Conservation (phyloP, 92 coral and sea anemone species). For the Palythoa grandiflora region DNA sequence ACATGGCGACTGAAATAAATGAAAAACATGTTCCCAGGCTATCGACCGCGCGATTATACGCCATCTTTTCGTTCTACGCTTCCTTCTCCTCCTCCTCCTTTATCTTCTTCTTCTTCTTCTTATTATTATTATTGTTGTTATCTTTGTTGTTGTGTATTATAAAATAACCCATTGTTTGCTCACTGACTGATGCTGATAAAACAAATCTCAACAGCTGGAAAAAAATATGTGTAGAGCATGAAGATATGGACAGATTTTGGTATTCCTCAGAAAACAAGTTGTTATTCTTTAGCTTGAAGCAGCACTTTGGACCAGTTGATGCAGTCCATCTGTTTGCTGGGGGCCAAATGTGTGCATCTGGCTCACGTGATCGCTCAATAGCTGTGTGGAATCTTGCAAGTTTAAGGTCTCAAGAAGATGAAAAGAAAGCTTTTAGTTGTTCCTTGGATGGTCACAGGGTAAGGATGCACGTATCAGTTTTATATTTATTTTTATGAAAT, state of each 20-base stretch:
- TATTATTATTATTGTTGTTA: too few species aligned
- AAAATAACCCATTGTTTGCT: too few species aligned
- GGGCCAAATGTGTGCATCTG: slow-evolving; percentile 84
- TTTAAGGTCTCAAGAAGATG: slow-evolving; percentile 63
- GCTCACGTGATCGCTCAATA: slow-evolving; percentile 79
- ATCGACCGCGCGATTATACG: too few species aligned
- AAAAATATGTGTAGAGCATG: slow-evolving; percentile 85
- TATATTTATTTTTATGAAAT: too few species aligned
- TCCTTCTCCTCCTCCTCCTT: too few species aligned
- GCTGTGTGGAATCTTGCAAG: slow-evolving; percentile 76
- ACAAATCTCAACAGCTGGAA: slow-evolving; percentile 67
- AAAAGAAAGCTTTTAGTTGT: slow-evolving; percentile 72
- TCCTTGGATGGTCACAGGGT: slow-evolving; percentile 91
- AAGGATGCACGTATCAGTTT: neutral
- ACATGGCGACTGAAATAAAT: too few species aligned
- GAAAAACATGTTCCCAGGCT: too few species aligned
- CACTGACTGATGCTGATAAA: neutral
- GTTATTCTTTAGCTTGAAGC: slow-evolving; percentile 75
- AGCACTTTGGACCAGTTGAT: slow-evolving; percentile 90
- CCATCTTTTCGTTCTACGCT: too few species aligned
- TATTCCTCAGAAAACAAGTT: slow-evolving; percentile 59
- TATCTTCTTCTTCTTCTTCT: too few species aligned
- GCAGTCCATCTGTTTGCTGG: slow-evolving; percentile 80
- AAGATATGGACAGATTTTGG: slow-evolving; percentile 91
- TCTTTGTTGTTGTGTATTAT: too few species aligned